A percentile compares a stretch with the other conserved stretches of the same genome.
These are phyloP conservation scores for Agrilus planipennis DNA, from an alignment of 1,140 invertebrate genomes.

Conservation along the genomic window DNA sequence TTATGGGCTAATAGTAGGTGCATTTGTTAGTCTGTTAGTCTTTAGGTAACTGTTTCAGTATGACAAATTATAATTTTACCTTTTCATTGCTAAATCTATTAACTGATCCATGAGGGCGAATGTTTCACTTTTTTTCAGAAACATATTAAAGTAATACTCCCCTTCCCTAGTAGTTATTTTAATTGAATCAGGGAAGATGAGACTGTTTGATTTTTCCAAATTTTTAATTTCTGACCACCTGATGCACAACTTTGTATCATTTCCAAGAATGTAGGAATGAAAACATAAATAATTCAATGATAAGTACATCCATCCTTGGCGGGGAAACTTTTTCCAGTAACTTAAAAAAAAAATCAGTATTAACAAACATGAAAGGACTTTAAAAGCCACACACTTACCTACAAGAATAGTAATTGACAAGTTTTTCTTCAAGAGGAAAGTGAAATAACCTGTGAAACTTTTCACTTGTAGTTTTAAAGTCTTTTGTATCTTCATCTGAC, in stretches of 20 bases:
- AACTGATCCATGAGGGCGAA: conserved; percentile 89
- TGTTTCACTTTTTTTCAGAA: conserved; percentile 79
- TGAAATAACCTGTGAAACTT: conserved; percentile 86
- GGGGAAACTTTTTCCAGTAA: conserved; percentile 85
- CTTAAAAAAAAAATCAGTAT: conserved; percentile 41
- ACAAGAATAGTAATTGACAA: conserved; percentile 92
- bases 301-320: conserved; percentile 93
- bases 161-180: conserved; percentile 69
- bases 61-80: conserved; percentile 39
- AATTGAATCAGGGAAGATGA: conserved; percentile 79
- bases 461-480: conserved; percentile 66
- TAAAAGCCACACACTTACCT: conserved; percentile 46
- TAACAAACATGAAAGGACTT: not conserved
- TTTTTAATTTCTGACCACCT: conserved; percentile 71
- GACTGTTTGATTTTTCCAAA: conserved; percentile 60
- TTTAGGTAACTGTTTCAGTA: no score
- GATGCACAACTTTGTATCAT: conserved; percentile 77
- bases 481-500: conserved; percentile 68
- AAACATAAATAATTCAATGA: conserved; percentile 94
- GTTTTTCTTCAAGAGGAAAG: conserved; percentile 85
- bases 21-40: no score
- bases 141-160: conserved; percentile 82
- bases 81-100: conserved; percentile 93
- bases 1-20: no score
- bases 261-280: conserved; percentile 87